Conservation (phyloP, 2,113 vertebrate genomes). For the Axis porcinus region DNA sequence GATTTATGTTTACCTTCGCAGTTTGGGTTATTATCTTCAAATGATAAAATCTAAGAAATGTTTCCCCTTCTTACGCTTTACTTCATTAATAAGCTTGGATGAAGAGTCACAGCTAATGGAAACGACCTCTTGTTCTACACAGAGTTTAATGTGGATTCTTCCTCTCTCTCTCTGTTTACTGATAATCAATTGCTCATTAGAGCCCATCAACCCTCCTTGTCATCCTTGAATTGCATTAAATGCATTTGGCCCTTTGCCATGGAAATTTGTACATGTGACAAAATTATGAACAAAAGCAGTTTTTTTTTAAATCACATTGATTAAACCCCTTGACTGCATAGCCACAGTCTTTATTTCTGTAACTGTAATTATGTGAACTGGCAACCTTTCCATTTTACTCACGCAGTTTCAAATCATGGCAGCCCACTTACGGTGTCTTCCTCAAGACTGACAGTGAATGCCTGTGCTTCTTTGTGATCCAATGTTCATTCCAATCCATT, state of each 20-base stretch:
- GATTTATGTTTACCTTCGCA: background rate
- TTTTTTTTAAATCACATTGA: conserved; percentile 29
- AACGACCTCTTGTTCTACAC: background rate
- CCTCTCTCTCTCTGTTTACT: conserved; percentile 29
- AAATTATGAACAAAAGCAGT: conserved; percentile 31
- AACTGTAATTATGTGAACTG: conserved; percentile 30
- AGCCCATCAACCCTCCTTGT: conserved; percentile 69
- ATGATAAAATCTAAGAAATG: background rate
- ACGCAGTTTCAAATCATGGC: background rate
- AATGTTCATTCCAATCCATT: background rate
- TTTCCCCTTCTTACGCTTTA: background rate
- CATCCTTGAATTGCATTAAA: conserved; percentile 54
- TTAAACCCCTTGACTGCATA: conserved; percentile 4
- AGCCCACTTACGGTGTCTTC: background rate
- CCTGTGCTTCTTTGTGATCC: background rate
- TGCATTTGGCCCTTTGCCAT: conserved; percentile 64
- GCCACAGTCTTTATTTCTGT: background rate
- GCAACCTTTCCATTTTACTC: background rate
- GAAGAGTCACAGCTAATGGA: background rate
- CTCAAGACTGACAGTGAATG: background rate
- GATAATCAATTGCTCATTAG: conserved; percentile 76
- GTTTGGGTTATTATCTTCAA: background rate
- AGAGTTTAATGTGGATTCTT: background rate
- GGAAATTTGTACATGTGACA: conserved; percentile 18
- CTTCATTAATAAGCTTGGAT: background rate